Conservation (phyloP, 1,140 invertebrate genomes). For the Limonius californicus region DNA sequence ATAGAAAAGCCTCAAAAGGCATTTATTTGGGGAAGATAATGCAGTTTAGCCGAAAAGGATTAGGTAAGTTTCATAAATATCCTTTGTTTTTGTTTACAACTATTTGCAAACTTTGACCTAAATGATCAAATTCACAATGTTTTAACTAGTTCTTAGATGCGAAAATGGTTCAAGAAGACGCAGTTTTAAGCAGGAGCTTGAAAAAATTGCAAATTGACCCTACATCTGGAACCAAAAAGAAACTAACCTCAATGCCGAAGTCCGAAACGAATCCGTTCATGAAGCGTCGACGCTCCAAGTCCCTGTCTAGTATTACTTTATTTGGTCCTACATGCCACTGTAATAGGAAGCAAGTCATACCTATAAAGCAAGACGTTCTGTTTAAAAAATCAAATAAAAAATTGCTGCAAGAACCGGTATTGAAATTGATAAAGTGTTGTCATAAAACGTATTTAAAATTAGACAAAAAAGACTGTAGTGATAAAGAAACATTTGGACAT, state of each 20-base stretch:
- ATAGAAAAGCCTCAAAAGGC: not conserved
- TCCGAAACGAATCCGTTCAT: constrained; percentile 39
- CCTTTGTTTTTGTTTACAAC: not conserved
- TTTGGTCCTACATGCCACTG: constrained; percentile 37
- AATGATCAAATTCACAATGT: not conserved
- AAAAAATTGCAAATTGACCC: constrained; percentile 41
- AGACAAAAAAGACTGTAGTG: constrained; percentile 11
- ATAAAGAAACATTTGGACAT: constrained; percentile 38
- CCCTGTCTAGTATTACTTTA: constrained; percentile 40
- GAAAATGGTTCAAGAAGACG: constrained; percentile 41
- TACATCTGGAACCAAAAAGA: constrained; percentile 22
- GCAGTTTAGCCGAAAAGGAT: not conserved
- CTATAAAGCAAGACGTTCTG: constrained; percentile 39
- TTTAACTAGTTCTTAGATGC: not conserved
- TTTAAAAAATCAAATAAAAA: constrained; percentile 42
- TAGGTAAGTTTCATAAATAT: not conserved
- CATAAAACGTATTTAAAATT: constrained; percentile 24
- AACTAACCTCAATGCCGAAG: not conserved
- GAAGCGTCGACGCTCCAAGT: constrained; percentile 40
- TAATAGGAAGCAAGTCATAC: constrained; percentile 27
- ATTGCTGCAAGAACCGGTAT: constrained; percentile 40
- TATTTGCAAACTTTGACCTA: not conserved
- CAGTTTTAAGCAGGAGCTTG: constrained; percentile 32
- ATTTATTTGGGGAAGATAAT: not conserved
- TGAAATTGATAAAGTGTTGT: constrained; percentile 38